Base-by-base conservation (phyloP, 2,797 vertebrate genomes). In the Lacerta agilis region DNA sequence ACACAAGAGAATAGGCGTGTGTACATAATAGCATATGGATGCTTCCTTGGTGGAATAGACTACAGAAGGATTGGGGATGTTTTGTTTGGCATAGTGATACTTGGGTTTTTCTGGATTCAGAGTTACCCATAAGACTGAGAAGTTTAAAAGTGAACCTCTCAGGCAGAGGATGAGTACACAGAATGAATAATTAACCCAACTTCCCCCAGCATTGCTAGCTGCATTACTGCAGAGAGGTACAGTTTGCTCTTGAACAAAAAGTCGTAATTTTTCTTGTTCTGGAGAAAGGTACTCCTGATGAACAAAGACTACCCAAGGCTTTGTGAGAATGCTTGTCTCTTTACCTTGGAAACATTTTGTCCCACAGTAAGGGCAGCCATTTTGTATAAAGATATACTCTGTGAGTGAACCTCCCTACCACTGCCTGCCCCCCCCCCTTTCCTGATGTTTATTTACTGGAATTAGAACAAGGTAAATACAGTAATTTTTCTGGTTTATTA, bases 271-370 rank as follows among this genome's bases (percentile, higher is more conserved):
- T 38, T 81, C 17, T 81, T 85, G 29, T 33, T 73, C 27, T 64
- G 17, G 17, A 81, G 69, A 89, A 81, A 66, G 66, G 17, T 49
- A 85, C 36, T 85, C 18, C 41, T 67, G 41, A 67, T 80, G 41
- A 81, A 49, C 43, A 66, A 81, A 81, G 71, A 23, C 76, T 45
- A 29, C 49, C 4, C 13, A 61, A 33, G 25, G 5, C 8, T 72
- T 84, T 64, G 29, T 43, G 49, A 8, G 36, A 36, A 23, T 5
- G 27, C 64, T 27, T 71, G 33, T 33, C 8, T 58, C 6, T 27
- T 75, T 87, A n/a, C 29, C 58, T 87, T 82, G 55, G 38, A n/a
- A 87, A 75, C 71, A 45, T 61, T 82, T 20, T 64, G 11, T 81
- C 58, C 69, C 25, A 81, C 36, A 81, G 33, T 29, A 80, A 64